Conservation (phyloP, 2,113 vertebrate species). For the Oncorhynchus gorbuscha region DNA sequence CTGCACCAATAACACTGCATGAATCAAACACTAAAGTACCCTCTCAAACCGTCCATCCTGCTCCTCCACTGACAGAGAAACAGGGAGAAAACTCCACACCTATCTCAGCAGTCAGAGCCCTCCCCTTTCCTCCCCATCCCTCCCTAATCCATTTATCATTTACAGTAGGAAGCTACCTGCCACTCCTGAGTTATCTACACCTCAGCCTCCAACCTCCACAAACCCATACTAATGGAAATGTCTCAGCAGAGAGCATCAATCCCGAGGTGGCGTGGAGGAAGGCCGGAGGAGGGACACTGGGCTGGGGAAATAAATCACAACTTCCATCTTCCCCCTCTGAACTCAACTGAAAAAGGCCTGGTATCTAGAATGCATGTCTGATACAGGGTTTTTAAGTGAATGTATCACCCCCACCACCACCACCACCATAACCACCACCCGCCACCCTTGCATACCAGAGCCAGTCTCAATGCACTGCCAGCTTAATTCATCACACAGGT, state of each 20-base stretch:
- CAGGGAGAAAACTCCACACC: not conserved
- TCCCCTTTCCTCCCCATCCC: conserved; percentile 47
- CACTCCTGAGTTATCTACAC: conserved; percentile 67
- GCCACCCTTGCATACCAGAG: conserved; percentile 38
- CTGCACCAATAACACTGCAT: too few relatives aligned
- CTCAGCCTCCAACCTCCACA: conserved; percentile 4
- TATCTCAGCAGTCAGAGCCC: conserved; percentile 21
- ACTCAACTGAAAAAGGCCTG: not conserved
- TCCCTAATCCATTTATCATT: conserved; percentile 57
- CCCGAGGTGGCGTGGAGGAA: conserved; percentile 61
- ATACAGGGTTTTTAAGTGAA: conserved; percentile 69
- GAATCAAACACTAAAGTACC: too few relatives aligned
- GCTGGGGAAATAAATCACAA: conserved; percentile 2
- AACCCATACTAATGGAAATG: conserved; percentile 66
- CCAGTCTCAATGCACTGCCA: conserved; percentile 51
- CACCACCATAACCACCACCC: not conserved
- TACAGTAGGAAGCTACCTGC: conserved; percentile 73
- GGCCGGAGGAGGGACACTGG: conserved; percentile 36
- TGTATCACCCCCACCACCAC: conserved; percentile 25
- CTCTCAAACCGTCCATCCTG: not conserved
- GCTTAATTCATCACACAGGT: conserved; percentile 39
- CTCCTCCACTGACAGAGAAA: not conserved
- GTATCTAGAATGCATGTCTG: conserved; percentile 62
- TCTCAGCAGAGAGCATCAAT: conserved; percentile 62
- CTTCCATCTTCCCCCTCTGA: not conserved